Percentiles rank a stretch among this genome's conserved stretches.
These are phyloP conservation scores for Paramormyrops hopkinsi DNA, from an alignment of 2,797 vertebrate genomes.

Conservation along the genomic window DNA sequence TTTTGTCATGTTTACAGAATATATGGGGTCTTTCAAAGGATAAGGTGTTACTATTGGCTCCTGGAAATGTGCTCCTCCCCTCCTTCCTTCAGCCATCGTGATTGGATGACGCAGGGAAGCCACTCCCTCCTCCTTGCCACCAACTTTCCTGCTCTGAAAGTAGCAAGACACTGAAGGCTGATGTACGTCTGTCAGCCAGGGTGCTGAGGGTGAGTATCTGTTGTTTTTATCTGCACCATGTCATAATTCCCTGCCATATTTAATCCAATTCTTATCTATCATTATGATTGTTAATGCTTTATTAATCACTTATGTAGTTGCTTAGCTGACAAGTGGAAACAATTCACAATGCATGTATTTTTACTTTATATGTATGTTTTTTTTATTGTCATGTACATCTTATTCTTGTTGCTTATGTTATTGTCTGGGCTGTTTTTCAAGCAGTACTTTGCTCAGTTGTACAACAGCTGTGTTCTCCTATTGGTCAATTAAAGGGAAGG, in stretches of 20 bases:
- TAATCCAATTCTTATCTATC: not conserved
- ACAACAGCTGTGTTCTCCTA: not conserved
- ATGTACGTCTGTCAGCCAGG: conserved; percentile 19
- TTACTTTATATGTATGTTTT: not conserved
- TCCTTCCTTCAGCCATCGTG: conserved; percentile 18
- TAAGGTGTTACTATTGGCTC: not conserved
- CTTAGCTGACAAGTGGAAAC: not conserved
- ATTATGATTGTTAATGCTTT: not conserved
- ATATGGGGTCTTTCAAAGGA: conserved; percentile 26
- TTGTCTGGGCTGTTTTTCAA: not conserved
- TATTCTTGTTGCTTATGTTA: not conserved
- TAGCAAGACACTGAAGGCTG: not conserved
- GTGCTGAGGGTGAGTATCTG: conserved; percentile 22
- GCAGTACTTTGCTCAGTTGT: not conserved
- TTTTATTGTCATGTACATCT: not conserved
- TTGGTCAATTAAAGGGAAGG: not conserved
- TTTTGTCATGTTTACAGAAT: not conserved
- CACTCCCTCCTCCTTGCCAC: conserved; percentile 21
- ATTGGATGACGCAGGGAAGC: conserved; percentile 28
- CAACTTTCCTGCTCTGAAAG: not conserved
- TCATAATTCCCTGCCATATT: not conserved
- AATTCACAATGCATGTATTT: not conserved
- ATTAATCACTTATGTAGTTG: not conserved
- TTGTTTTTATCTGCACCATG: not conserved
- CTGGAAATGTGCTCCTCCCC: not conserved